phyloP scores from a whole-genome alignment of 2,888 invertebrate genomes.

The Heliconius hortense region DNA sequence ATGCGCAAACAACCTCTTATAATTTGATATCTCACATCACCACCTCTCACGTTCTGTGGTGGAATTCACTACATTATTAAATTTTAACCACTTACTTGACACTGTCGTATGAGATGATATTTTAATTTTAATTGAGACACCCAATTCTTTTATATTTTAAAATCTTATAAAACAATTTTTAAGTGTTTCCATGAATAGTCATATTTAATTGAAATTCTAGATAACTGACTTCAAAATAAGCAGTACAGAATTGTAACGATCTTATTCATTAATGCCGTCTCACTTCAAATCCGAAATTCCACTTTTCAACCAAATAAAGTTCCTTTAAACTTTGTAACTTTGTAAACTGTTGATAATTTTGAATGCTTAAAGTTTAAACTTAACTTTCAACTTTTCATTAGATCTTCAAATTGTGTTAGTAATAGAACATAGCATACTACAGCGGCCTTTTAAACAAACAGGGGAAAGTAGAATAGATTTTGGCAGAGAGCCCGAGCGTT shows the following conservation, averaged over 20 bases:
- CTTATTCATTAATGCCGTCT: neutral
- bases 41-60: slow-evolving; percentile 75
- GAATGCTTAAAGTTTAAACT: neutral
- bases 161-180: neutral
- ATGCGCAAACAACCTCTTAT: slow-evolving; percentile 72
- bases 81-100: slow-evolving; percentile 50
- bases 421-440: slow-evolving; percentile 54
- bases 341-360: slow-evolving; percentile 6
- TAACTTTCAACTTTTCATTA: slow-evolving; percentile 22
- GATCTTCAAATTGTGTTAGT: slow-evolving; percentile 29
- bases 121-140: slow-evolving; percentile 9
- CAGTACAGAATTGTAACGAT: neutral
- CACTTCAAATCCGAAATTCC: neutral
- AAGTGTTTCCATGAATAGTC: neutral
- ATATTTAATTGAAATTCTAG: neutral
- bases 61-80: slow-evolving; percentile 77
- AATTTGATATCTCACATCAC: slow-evolving; percentile 79
- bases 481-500: slow-evolving; percentile 62
- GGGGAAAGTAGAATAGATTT: slow-evolving; percentile 58
- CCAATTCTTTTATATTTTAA: neutral
- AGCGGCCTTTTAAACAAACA: slow-evolving; percentile 65
- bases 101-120: slow-evolving; percentile 15
- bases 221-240: neutral
- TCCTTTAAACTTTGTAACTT: neutral
- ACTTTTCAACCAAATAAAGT: neutral